Base-by-base conservation (phyloP, 1,140 invertebrate genomes). In the Paralvinella palmiformis region DNA sequence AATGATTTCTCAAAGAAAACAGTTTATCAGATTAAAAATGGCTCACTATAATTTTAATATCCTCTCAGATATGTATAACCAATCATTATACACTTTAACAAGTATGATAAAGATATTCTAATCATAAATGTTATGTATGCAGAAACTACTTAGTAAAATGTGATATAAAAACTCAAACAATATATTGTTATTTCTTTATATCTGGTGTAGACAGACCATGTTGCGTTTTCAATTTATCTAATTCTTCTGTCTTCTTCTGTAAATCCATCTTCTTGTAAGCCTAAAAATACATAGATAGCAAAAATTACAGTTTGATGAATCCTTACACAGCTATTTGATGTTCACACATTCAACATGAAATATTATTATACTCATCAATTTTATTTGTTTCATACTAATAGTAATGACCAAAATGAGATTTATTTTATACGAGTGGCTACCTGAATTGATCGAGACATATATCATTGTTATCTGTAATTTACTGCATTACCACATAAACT, bases 221-320 rank as follows among this genome's bases (percentile, higher is more conserved):
- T 82, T 97, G 97, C 62, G 91, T 88, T 81, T 98, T 98, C 69
- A 98, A 86, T 80, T 94, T 92, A 74, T 98, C 94, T 24, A 99
- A 83, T 82, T 98, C 96, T 77, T 97, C 93, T 82, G 92, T 88
- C 80, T 98, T 98, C 79, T 98, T 97, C 64, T 97, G 94, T 62
- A 93, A 87, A 80, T 99, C 95, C 66, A 96, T 87, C 70, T 94
- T 89, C 81, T 98, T 97, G 78, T 96, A 98, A 44, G 95, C 94
- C 80, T 84, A 68, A n/a, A 73, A 77, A 67, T 63, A 58, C 65
- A 68, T 35, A 69, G 45, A 50, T n/a, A 61, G 10, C n/a, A 62
- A 20, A 29, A 4, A 62, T 22, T 22, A 45, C 6, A 4, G 20
- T 22, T 6, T 22, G 13, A 13, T 41, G 15, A 20, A 59, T 37